Evolutionary conservation across 2,113 vertebrate genomes (phyloP), one percentile per base, ranked within the genome.

Genomic region (Gasterosteus aculeatus): DNA sequence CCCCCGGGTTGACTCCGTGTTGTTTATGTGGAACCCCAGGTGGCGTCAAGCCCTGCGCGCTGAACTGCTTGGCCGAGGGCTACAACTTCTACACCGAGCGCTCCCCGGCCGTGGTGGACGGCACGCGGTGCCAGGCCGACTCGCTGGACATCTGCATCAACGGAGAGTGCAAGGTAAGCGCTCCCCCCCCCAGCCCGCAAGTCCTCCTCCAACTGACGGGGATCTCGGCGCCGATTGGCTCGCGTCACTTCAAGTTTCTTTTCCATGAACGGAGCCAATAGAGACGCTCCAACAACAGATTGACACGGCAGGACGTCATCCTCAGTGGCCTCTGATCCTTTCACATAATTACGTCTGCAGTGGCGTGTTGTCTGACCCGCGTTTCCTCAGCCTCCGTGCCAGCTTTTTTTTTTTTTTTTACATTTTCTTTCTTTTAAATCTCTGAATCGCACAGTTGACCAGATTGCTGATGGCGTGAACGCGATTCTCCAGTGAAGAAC

Each of bases 81-180:
- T 99, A 98, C 72, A 99, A 99, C 93, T 99, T 99, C 94, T 99
- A 99, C 93, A 99, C 98, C 4, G 97, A 99, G 92, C 96, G 98
- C 80, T 95, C 97, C 68, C 96, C 97, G 57, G 97, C 97, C 1
- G 97, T 99, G 78, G 97, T 98, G 66, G 98, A 99, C 76, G 98
- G 98, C 70, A 99, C 97, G 67, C 96, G 95, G 39, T 99, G 98
- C 93, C 97, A 97, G 90, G 94, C 94, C 1, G 97, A 99, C 91
- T 98, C 97, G 29, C 91, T 99, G 92, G 96, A 99, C 93, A 99
- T 99, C 81, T 99, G 98, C 94, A 99, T 99, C 93, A 99, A 99
- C 63, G 98, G 98, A 92, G 98, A 99, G 93, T 99, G 98, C 94
- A 99, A 98, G 97, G 98, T 99, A 91, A 90, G 75, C 47, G 3